Conservation (phyloP, 92 coral and sea anemone species). For the Palythoa heliodiscus region DNA sequence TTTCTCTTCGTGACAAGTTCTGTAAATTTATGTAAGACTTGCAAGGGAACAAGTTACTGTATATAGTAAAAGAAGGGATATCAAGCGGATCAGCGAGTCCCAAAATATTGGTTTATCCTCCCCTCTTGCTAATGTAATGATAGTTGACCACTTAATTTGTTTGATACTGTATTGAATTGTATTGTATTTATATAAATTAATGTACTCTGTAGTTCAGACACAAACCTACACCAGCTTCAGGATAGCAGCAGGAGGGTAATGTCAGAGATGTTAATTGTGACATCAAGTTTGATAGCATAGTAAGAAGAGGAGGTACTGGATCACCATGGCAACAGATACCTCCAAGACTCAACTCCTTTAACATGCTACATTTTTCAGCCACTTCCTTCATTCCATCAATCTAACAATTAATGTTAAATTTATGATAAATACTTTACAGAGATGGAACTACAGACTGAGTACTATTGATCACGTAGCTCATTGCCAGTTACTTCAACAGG, state of each 20-base stretch:
- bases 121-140: too few species aligned
- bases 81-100: too few species aligned
- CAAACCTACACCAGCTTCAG: background rate
- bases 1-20: too few species aligned
- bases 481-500: too few species aligned
- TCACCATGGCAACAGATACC: constrained; percentile 26
- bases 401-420: background rate
- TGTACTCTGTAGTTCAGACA: background rate
- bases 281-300: constrained; percentile 6
- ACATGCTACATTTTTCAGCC: background rate
- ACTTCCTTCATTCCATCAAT: constrained; percentile 18
- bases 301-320: background rate
- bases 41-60: too few species aligned
- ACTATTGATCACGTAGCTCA: too few species aligned
- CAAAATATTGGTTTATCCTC: too few species aligned
- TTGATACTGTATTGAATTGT: too few species aligned
- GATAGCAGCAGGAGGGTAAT: constrained; percentile 1
- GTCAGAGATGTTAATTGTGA: constrained; percentile 11
- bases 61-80: too few species aligned
- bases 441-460: too few species aligned
- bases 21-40: too few species aligned
- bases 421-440: background rate
- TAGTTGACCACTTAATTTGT: too few species aligned
- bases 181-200: background rate
- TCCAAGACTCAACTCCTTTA: constrained; percentile 27